Base-by-base conservation (phyloP, 1,140 invertebrate genomes). In the Thaumetopoea pityocampa region DNA sequence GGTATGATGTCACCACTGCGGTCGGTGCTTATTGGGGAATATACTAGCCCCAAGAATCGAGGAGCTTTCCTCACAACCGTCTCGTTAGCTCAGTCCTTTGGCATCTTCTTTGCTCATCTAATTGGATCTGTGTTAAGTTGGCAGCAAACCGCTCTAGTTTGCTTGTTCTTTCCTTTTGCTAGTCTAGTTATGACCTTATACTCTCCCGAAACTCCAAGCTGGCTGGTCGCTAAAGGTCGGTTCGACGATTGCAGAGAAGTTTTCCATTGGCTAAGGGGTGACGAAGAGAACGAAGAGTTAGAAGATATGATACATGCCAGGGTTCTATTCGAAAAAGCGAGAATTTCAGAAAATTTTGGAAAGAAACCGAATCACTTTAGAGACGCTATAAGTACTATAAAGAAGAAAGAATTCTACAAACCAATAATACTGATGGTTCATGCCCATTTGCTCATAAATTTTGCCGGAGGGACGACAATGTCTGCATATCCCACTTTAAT, bases 401-500 rank as follows among this genome's bases (percentile, higher is more conserved):
- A 12, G 6, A 68, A 67, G 44, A 67, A 54, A 16, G 67, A 69
- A 19, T 74, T 74, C 33, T 65, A 66, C 22, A 68, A 65, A 22
- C 70, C 70, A n/a, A 66, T 74, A 9, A 63, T 70, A n/a, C 60
- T 74, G 1, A 71, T 74, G 67, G 50, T 63, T 18, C 56, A 67
- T 36, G 53, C 67, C 18, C 67, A 66, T 26, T 61, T 53, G 4
- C n/a, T 71, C 4, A 51, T 59, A 0, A 56, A 67, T 20, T 68
- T 58, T 59, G 55, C 58, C 15, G 70, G 65, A 6, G 59, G 54
- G 4, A 65, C 64, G 11, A 55, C 67, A 4, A 16, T 73, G 8
- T 49, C 64, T 1, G 48, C 67, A 5, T 73, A 67, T 26, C 63
- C 61, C 0, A 23, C 49, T 4, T 57, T 70, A 12, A 56, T 73